Base-by-base conservation (phyloP, 92 coral and sea anemone genomes). In the Phenganax marumi region DNA sequence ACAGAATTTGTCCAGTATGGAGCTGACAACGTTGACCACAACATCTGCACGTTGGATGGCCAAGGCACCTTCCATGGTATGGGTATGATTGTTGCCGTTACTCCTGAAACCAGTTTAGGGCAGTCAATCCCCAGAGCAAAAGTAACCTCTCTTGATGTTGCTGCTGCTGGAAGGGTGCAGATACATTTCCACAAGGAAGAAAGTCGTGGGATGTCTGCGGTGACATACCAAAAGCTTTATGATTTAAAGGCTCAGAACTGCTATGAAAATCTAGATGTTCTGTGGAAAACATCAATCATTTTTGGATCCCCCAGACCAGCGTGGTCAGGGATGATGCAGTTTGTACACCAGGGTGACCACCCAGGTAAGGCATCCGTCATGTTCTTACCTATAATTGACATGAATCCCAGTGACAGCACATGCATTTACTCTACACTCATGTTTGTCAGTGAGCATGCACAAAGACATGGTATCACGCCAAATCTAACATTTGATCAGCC, bases 21-120 rank as follows among this genome's bases (percentile, higher is more conserved):
- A 11, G 81, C 91, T 4, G 87, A 85, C 74, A 85, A 88, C 70
- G 89, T 88, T 13, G 87, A 81, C 56, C 91, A 88, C 64, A 86
- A 81, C 63, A 17, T 75, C 21, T 26, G 66, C 0, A 88, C 91
- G 24, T 53, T 85, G 43, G 89, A 88, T 58, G 91, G 86, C 17
- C 46, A 79, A 3, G 46, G 65, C 25, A 84, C 88, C 8, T 88
- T 88, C 65, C 91, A 85, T 57, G 88, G 88, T 17, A 88, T 85
- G 91, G 91, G 86, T 1, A 85, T 88, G 13, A 85, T 88, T 18
- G 85, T 88, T 17, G 21, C 82, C 1, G 86, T 88, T 3, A 84
- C 90, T 1, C 88, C 88, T 5, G 91, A 81, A 12, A 85, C 86
- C 10, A 80, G 21, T 25, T 82, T 24, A 8, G 78, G 21, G n/a